Base-by-base conservation (phyloP, 2,113 vertebrate species). In the Lepus timidus region DNA sequence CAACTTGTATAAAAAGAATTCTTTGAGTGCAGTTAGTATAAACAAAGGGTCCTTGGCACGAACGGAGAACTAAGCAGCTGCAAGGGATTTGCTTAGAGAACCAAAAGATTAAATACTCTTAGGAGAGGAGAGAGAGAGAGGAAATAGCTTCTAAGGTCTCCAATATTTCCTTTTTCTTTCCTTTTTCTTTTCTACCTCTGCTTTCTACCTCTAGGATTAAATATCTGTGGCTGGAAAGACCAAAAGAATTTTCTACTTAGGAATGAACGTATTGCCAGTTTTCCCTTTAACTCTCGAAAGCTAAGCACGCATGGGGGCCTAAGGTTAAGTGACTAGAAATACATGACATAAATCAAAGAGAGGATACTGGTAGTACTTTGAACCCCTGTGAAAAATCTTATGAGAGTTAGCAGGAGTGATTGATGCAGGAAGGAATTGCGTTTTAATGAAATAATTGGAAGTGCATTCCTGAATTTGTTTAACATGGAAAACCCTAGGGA, bases 1-100 rank as follows among this genome's bases (percentile, higher is more conserved):
- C 91, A 96, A 96, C 85, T 96, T 95, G 92, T 93, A 93, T 92
- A 89, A 94, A 95, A 94, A 91, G 94, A 96, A 96, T 96, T 96
- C 94, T 52, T 83, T 96, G 96, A 97, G 97, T 95, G 94, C 94
- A 95, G 91, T 96, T 96, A 97, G 88, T 94, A 96, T 95, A 97
- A 97, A 97, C 97, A 97, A 95, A 96, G 94, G 97, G 81, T 88
- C 87, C 88, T 95, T 97, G 97, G 97, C 96, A 85, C 0, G n/a
- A 94, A 91, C 51, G 49, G 94, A 94, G 75, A 81, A n/a, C 9
- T 44, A 74, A 97, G 93, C 97, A 98, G 97, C 96, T 98, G 97
- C 79, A 96, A 94, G 88, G 94, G 94, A 94, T 94, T 95, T 95
- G 62, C 95, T 95, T 92, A 91, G 84, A 98, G 96, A 97, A 96